phyloP scores from a whole-genome alignment of 2,797 vertebrate species.

The Tympanoctomys barrerae region DNA sequence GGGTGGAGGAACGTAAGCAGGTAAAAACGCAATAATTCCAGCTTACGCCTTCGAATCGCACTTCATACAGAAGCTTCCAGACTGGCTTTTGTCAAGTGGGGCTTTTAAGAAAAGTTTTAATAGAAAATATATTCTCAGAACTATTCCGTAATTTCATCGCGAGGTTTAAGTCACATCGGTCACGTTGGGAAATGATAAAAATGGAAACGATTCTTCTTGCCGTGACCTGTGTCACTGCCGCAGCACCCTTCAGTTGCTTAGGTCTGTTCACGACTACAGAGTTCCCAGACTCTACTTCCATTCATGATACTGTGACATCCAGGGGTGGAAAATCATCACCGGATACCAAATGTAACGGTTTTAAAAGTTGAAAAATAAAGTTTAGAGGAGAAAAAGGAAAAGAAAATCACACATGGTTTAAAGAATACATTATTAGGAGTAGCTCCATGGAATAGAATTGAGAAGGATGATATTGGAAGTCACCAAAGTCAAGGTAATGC shows the following conservation, averaged over 20 bases:
- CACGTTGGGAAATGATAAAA: background rate
- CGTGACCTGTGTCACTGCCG: background rate
- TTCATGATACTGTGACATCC: background rate
- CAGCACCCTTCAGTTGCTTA: background rate
- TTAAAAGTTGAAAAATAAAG: background rate
- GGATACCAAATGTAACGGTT: background rate
- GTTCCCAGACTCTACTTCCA: background rate
- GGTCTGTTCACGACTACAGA: background rate
- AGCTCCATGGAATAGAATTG: background rate
- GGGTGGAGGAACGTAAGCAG: conserved; percentile 14
- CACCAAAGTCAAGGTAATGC: background rate
- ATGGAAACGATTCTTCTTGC: background rate
- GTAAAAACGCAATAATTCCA: conserved; percentile 8
- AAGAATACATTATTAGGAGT: background rate
- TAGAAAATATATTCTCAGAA: conserved; percentile 34
- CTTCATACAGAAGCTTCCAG: background rate
- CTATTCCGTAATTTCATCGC: background rate
- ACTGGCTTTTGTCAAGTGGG: background rate
- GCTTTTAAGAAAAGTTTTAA: background rate
- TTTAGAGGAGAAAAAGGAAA: background rate
- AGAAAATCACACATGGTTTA: background rate
- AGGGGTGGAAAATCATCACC: background rate
- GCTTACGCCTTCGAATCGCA: conserved; percentile 12
- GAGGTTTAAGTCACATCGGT: background rate
- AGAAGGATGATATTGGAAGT: background rate